phyloP scores from a whole-genome alignment of 2,888 invertebrate species.

The Junonia oenone region DNA sequence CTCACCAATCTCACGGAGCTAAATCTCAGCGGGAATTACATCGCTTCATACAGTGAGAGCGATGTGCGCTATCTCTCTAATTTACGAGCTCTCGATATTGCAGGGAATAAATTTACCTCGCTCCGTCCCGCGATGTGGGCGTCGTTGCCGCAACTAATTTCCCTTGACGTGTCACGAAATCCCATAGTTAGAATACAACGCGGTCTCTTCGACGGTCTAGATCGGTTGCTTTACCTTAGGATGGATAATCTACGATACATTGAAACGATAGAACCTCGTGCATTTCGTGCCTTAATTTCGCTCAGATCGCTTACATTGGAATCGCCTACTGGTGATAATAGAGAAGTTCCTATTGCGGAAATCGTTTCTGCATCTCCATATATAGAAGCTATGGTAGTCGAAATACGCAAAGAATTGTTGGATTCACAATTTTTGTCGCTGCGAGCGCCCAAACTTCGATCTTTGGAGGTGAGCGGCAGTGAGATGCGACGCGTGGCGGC shows the following conservation, averaged over 20 bases:
- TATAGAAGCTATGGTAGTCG: constrained; percentile 60
- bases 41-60: constrained; percentile 82
- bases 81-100: constrained; percentile 83
- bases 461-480: constrained; percentile 86
- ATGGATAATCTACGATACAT: constrained; percentile 83
- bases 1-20: constrained; percentile 83
- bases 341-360: constrained; percentile 55
- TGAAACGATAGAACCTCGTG: constrained; percentile 84
- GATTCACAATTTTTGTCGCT: constrained; percentile 85
- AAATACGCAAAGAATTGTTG: constrained; percentile 82
- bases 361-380: constrained; percentile 37
- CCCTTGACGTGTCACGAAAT: constrained; percentile 88
- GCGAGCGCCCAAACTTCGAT: constrained; percentile 85
- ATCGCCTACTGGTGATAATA: constrained; percentile 81
- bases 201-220: constrained; percentile 82
- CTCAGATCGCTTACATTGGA: constrained; percentile 83
- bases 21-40: constrained; percentile 85
- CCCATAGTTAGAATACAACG: constrained; percentile 84
- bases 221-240: constrained; percentile 84
- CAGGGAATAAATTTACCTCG: constrained; percentile 84
- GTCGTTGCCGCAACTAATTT: constrained; percentile 81
- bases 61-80: constrained; percentile 82
- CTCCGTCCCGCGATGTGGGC: constrained; percentile 84
- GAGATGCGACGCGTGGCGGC: constrained; percentile 83
- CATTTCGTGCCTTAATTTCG: constrained; percentile 82